These are phyloP conservation scores for Cryptoprocta ferox DNA, from an alignment of 2,797 vertebrate species.

Conservation along the genomic window DNA sequence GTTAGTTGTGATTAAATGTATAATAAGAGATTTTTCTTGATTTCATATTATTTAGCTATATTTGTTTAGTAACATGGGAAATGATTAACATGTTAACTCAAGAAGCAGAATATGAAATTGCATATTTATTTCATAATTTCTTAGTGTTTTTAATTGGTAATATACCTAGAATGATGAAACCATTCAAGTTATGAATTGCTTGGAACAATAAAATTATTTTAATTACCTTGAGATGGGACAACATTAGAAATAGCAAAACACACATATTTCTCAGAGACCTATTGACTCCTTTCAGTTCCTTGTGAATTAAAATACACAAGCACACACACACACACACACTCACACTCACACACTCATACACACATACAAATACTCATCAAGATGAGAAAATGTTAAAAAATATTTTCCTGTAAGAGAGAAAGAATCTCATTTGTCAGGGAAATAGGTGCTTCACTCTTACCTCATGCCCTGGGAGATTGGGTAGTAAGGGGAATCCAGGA, in stretches of 20 bases:
- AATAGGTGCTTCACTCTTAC: not conserved
- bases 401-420: not conserved
- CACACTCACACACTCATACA: not conserved
- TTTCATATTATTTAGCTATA: not conserved
- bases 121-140: not conserved
- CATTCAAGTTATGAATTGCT: not conserved
- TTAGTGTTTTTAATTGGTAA: not conserved
- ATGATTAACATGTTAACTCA: not conserved
- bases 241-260: not conserved
- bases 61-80: not conserved
- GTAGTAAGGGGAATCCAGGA: not conserved
- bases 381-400: not conserved
- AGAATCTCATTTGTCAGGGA: not conserved
- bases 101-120: not conserved
- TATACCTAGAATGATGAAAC: not conserved
- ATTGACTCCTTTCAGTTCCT: not conserved
- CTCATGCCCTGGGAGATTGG: fast-evolving
- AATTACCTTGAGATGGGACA: not conserved
- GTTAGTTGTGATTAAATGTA: not conserved
- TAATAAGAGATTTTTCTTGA: not conserved
- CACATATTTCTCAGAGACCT: not conserved
- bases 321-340: not conserved
- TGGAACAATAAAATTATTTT: not conserved
- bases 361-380: not conserved
- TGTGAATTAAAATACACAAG: not conserved